Base-by-base conservation (phyloP, 2,113 vertebrate species). In the Stegostoma tigrinum region DNA sequence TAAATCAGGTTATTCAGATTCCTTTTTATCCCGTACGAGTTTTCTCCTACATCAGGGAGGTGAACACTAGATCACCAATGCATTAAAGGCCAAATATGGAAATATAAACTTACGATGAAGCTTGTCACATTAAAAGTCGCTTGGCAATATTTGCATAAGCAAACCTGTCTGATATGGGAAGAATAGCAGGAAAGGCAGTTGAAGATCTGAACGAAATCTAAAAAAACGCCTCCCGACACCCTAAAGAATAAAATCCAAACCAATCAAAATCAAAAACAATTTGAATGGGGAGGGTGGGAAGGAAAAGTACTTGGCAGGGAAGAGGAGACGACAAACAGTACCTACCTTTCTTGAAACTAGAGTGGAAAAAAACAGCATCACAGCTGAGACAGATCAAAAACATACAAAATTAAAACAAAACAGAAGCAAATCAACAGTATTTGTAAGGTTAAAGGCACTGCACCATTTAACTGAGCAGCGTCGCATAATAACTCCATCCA, bases 371-470 rank as follows among this genome's bases (percentile, higher is more conserved):
- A 95, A 93, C 89, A 93, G 61, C 19, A 67, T 66, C 89, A 93
- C 64, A 64, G 55, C 89, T 95, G 94, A 72, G 68, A 95, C 67
- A 94, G 55, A 95, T 48, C 66, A 30, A 95, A 95, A 72, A 17
- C 12, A 95, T 24, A 95, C 38, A 72, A 52, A 72, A 95, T 95
- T 45, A 75, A 95, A 95, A 52, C 38, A 68, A 94, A 94, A 66
- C 24, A 34, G 52, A 27, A 52, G 55, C 87, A 90, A 61, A 90
- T 90, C 55, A 90, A 52, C 48, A 89, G 52, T 24, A 89, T 27
- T 52, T 52, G 86, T 89, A 89, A 48, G 48, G 87, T 52, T 72
- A 34, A 72, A 72, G 67, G 67, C 27, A 95, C 5, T 75, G 34
- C 27, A 61, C 94, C 48, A 12, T 38, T 66, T 38, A 93, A 66